Evolutionary conservation across 2,113 vertebrate genomes (phyloP).

Genomic region (Cephalopterus ornatus): DNA sequence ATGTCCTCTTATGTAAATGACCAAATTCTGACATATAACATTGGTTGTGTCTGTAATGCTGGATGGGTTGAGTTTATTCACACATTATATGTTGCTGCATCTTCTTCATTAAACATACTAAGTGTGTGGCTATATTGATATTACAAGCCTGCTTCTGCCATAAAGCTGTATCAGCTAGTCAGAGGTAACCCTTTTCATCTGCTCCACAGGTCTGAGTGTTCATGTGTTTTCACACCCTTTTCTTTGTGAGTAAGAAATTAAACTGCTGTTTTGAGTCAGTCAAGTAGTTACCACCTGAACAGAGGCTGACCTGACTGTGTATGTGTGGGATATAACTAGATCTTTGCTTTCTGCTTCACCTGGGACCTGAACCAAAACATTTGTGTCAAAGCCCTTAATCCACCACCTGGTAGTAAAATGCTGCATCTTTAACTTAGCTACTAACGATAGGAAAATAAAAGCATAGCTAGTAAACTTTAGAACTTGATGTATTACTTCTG

Average conservation of each 20-base stretch:
- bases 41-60: not conserved
- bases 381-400: not conserved
- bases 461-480: accelerated
- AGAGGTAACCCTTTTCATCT: not conserved
- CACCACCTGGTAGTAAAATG: not conserved
- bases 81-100: not conserved
- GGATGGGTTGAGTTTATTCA: not conserved
- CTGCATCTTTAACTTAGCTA: not conserved
- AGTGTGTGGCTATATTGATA: accelerated
- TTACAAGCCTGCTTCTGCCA: not conserved
- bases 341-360: not conserved
- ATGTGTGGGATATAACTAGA: not conserved
- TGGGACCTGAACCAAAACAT: not conserved
- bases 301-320: not conserved
- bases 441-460: not conserved
- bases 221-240: not conserved
- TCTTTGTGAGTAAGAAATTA: not conserved
- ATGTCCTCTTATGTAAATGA: not conserved
- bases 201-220: not conserved
- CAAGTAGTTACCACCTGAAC: not conserved
- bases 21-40: not conserved
- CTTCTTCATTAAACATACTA: not conserved
- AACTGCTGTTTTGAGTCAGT: not conserved
- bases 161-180: not conserved
- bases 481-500: not conserved